phyloP scores from a whole-genome alignment of 2,888 invertebrate species.

The Calliopum simillimum region DNA sequence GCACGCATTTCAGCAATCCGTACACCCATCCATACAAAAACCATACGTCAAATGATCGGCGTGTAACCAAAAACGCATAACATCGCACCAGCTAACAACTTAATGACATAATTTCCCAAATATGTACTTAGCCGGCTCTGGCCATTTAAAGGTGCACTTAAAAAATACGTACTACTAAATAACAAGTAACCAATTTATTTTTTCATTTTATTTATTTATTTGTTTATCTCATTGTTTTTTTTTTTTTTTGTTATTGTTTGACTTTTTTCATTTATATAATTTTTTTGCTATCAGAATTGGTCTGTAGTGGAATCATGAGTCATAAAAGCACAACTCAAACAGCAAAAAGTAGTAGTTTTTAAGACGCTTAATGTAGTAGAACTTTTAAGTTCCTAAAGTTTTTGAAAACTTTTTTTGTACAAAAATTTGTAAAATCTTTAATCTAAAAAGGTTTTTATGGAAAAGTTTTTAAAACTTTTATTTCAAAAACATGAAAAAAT shows the following conservation, averaged over 20 bases:
- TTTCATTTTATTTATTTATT: constrained; percentile 17
- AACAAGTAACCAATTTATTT: no score
- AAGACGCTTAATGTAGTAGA: no score
- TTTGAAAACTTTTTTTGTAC: no score
- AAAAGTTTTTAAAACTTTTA: no score
- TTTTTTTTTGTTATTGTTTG: constrained; percentile 31
- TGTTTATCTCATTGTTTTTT: not conserved
- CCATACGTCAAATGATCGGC: not conserved
- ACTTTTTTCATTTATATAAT: constrained; percentile 43
- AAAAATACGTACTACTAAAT: not conserved
- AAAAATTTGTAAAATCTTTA: no score
- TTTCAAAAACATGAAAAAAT: no score
- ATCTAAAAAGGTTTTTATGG: no score
- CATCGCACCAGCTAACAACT: constrained; percentile 44
- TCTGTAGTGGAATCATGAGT: no score
- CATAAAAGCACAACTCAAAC: no score
- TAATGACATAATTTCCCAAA: constrained; percentile 45
- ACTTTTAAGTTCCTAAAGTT: no score
- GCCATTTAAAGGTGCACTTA: constrained; percentile 18
- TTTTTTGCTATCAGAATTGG: constrained; percentile 2
- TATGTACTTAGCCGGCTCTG: constrained; percentile 38
- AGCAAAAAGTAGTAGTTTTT: no score
- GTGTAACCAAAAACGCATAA: constrained; percentile 33
- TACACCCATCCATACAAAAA: not conserved
- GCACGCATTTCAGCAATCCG: not conserved